These are phyloP conservation scores for Drosophila macrothrix DNA, from an alignment of 2,888 invertebrate genomes.

Conservation along the genomic window DNA sequence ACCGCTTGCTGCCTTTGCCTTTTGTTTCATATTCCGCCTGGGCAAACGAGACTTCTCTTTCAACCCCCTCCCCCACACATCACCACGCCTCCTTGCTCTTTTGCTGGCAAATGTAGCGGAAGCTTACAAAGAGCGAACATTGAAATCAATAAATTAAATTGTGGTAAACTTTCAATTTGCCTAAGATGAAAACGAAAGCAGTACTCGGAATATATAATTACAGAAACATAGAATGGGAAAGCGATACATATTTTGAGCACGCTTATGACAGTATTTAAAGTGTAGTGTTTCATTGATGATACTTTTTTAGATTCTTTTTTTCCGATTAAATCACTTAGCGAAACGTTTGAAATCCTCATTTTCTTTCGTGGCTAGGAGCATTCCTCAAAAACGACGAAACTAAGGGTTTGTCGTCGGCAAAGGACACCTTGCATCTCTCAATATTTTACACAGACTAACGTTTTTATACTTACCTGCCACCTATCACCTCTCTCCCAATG, in stretches of 20 bases:
- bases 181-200: neutral
- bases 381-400: neutral
- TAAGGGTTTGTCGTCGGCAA: neutral
- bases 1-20: neutral
- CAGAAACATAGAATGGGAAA: neutral
- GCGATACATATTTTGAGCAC: neutral
- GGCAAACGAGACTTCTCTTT: neutral
- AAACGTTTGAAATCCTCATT: neutral
- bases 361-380: neutral
- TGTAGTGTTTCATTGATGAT: neutral
- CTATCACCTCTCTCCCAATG: neutral
- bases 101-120: constrained; percentile 2
- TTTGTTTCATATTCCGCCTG: constrained; percentile 1
- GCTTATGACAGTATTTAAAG: neutral
- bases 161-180: constrained; percentile 2
- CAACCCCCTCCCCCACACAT: neutral
- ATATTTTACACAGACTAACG: neutral
- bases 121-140: neutral
- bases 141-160: constrained; percentile 16
- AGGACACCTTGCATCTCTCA: neutral
- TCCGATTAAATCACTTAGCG: neutral
- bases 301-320: neutral
- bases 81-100: neutral
- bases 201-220: neutral
- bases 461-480: neutral